Evolutionary conservation across 2,797 vertebrate genomes (phyloP).

Genomic region (Tarsius wallacei): DNA sequence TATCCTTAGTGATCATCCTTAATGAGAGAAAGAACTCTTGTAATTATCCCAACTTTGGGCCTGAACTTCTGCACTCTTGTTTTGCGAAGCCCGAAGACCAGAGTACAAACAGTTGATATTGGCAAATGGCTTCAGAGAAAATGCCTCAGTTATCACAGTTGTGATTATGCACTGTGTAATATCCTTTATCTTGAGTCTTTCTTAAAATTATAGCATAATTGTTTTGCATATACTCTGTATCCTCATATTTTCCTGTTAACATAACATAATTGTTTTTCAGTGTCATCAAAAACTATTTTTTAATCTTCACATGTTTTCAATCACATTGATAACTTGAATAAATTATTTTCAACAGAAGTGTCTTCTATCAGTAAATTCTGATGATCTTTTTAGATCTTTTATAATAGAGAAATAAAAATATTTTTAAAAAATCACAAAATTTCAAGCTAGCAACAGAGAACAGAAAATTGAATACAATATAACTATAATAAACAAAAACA

Average conservation of each 20-base stretch:
- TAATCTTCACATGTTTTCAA: conserved; percentile 26
- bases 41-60: not conserved
- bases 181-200: not conserved
- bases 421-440: not conserved
- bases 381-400: conserved; percentile 11
- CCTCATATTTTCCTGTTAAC: not conserved
- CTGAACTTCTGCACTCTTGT: not conserved
- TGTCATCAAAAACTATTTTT: not conserved
- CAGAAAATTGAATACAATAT: not conserved
- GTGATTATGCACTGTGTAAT: not conserved
- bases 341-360: not conserved
- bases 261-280: not conserved
- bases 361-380: not conserved
- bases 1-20: not conserved
- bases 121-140: not conserved
- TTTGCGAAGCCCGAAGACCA: not conserved
- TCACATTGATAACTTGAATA: not conserved
- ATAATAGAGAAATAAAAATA: not conserved
- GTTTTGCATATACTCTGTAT: not conserved
- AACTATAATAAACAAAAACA: not conserved
- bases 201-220: not conserved
- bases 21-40: not conserved
- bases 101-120: not conserved
- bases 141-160: no score
- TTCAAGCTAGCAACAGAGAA: not conserved